Evolutionary conservation across 1,140 invertebrate genomes (phyloP).

Genomic region (Tetramorium parvispinum): DNA sequence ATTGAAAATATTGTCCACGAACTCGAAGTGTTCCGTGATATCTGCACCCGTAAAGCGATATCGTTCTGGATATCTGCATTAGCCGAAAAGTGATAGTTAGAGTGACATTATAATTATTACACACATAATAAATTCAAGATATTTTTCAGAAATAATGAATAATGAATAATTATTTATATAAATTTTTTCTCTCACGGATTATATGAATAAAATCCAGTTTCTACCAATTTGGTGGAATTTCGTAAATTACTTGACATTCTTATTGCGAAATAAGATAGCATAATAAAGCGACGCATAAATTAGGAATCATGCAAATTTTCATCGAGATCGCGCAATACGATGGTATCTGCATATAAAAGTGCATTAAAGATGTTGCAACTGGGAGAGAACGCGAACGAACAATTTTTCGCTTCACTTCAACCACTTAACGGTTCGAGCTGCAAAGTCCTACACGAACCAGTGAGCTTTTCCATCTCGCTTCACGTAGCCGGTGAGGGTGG

Average conservation of each 20-base stretch:
- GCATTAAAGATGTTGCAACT: conserved; percentile 46
- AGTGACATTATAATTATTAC: not conserved
- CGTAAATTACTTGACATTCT: not conserved
- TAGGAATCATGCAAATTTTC: not conserved
- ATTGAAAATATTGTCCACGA: conserved; percentile 1
- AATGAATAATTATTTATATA: not conserved
- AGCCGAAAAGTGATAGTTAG: conserved; percentile 5
- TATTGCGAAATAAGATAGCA: not conserved
- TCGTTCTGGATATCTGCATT: not conserved
- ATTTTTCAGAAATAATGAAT: not conserved
- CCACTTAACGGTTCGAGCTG: conserved; percentile 33
- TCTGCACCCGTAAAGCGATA: not conserved
- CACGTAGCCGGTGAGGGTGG: conserved; percentile 64
- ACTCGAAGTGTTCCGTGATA: not conserved
- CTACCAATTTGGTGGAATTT: not conserved
- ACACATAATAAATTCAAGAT: not conserved
- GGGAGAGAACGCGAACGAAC: conserved; percentile 10
- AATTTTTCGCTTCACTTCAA: conserved; percentile 64
- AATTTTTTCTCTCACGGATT: not conserved
- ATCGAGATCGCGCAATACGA: not conserved
- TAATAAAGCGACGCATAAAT: not conserved
- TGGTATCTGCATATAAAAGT: not conserved
- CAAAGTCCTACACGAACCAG: conserved; percentile 39
- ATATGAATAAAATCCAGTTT: not conserved
- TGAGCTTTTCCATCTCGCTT: conserved; percentile 65